Evolutionary conservation across 2,113 vertebrate genomes (phyloP).

Genomic region (Marcusenius ussheri): DNA sequence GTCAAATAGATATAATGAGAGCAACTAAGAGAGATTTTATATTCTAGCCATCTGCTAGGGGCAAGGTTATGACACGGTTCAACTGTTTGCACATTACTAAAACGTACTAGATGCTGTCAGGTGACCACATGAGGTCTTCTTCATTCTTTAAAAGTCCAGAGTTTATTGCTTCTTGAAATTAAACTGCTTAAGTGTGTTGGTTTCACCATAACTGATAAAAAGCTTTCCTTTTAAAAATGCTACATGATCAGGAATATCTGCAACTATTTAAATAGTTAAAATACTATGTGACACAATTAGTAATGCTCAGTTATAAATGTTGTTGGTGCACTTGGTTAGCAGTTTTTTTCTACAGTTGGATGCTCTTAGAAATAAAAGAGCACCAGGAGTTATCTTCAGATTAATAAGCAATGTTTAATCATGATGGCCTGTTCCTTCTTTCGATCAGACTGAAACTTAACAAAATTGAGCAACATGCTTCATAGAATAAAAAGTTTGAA

Average conservation of each 20-base stretch:
- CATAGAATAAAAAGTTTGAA: not conserved
- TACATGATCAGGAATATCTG: not conserved
- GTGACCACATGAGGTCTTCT: not conserved
- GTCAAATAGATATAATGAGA: conserved; percentile 2
- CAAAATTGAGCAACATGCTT: not conserved
- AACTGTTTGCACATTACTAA: not conserved
- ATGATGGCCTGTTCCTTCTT: not conserved
- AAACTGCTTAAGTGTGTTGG: not conserved
- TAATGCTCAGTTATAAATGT: not conserved
- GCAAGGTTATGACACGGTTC: conserved; percentile 4
- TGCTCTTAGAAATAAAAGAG: not conserved
- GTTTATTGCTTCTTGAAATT: not conserved
- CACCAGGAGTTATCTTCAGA: not conserved
- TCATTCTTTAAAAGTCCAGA: not conserved
- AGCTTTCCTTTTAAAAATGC: not conserved
- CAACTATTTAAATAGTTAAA: not conserved
- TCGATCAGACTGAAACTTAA: not conserved
- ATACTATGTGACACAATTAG: not conserved
- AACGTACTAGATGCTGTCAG: not conserved
- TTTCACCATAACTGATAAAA: not conserved
- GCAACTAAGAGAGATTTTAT: conserved; percentile 4
- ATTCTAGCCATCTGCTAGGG: conserved; percentile 3
- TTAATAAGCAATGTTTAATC: not conserved
- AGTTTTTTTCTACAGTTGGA: not conserved
- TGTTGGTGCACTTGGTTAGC: not conserved